A percentile compares a stretch with the other conserved stretches of the same genome.
These are phyloP conservation scores for Sciurus carolinensis DNA, from an alignment of 2,797 vertebrate genomes.

Conservation along the genomic window DNA sequence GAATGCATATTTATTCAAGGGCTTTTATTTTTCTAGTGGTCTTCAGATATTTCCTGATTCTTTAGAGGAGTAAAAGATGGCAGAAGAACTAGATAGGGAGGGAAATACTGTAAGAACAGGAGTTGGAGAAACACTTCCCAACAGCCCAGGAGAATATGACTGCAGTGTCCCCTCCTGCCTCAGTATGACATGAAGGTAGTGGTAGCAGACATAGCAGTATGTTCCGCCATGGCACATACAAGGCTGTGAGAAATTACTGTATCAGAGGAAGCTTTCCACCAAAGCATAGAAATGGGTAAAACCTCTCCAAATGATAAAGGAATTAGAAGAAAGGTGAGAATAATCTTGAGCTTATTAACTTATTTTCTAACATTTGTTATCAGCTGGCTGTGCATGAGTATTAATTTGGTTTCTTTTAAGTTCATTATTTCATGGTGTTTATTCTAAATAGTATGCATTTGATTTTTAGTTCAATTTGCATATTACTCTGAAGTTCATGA, in stretches of 20 bases:
- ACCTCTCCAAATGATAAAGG: background rate
- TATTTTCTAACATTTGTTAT: conserved; percentile 7
- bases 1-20: background rate
- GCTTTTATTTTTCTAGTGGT: background rate
- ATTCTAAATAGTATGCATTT: background rate
- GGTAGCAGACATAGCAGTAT: background rate
- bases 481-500: background rate
- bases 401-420: background rate
- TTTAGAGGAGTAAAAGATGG: background rate
- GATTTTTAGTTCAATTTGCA: background rate
- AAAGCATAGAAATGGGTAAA: background rate
- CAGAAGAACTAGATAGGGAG: background rate
- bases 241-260: background rate
- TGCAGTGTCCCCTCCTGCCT: background rate
- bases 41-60: background rate
- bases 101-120: background rate
- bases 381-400: background rate
- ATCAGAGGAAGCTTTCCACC: background rate
- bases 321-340: background rate
- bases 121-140: background rate
- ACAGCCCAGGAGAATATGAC: background rate
- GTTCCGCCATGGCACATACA: background rate
- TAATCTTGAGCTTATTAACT: background rate
- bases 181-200: no score
- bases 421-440: background rate